Evolutionary conservation across 35 echinoderm and acorn worm genomes (phyloP), one percentile per base, ranked within the genome.

Genomic region (Holothuria glaberrima): DNA sequence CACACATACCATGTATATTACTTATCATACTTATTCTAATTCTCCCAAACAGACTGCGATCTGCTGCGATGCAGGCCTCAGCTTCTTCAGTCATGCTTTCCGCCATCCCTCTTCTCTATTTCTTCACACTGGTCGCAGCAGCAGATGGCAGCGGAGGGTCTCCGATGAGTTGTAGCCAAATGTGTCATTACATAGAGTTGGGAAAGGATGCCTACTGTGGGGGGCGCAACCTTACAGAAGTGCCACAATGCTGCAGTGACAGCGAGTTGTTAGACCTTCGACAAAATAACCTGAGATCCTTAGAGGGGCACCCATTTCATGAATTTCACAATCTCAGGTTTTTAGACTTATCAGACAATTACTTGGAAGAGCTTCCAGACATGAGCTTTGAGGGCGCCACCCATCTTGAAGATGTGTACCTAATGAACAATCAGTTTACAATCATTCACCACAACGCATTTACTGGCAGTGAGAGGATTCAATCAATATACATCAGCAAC

Each of bases 271-370:
- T 94, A 10, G 89, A 94, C 33, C 26, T 94, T 5, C 71, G 93
- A 22, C 74, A 72, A 21, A 94, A 94, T 34, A 21, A 88, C 20
- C 61, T 94, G 1, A 28, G 12, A 2, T 33, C 54, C 48, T 44
- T 94, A 0, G 20, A 59, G 4, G 32, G 12, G 9, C 72, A 57
- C 0, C 34, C 34, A 2, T 91, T 94, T 54, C 22, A 59, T 2
- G 22, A 48, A 2, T 93, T 82, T 41, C 10, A 5, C 22, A 27
- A 59, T 21, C 93, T 94, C 18, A 76, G 30, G 44, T 94, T 88
- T 52, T 72, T 94, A 7, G 89, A 94, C 63, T 60, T 91, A 0
- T 86, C 90, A 6, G 24, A 50, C 0, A 94, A 94, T 68, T 9
- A 21, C 2, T 61, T 94, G 22, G 27, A 50, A 2, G 82, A 82